Conservation (phyloP, 2,113 vertebrate genomes). For the Pseudorasbora parva region DNA sequence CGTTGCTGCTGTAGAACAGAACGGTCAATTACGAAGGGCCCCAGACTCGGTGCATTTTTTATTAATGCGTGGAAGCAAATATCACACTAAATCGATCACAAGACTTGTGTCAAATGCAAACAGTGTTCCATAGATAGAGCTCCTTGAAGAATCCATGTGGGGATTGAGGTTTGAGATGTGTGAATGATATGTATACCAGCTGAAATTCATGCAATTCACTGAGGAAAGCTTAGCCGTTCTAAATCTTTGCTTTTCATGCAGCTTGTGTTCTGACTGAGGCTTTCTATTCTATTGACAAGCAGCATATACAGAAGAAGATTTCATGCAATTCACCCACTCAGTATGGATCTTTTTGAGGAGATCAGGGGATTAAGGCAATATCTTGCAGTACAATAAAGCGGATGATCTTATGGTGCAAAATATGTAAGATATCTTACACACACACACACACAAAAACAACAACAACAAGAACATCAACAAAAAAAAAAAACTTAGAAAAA, state of each 20-base stretch:
- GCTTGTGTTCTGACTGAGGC: constrained; percentile 3
- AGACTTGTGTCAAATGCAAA: constrained; percentile 21
- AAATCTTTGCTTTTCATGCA: constrained; percentile 41
- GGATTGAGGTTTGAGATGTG: constrained; percentile 13
- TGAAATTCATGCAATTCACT: constrained; percentile 26
- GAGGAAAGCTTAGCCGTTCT: constrained; percentile 3
- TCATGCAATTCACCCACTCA: constrained; percentile 8
- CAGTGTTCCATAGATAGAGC: constrained; percentile 8
- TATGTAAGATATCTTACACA: not conserved
- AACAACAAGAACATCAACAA: no score
- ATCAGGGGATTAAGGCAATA: constrained; percentile 19
- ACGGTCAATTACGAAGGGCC: constrained; percentile 28
- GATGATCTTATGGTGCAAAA: not conserved
- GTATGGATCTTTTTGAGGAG: constrained; percentile 7
- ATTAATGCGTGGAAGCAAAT: constrained; percentile 25
- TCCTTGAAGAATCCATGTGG: constrained; percentile 14
- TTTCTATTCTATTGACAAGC: constrained; percentile 29
- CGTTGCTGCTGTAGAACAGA: constrained; percentile 29
- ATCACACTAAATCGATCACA: constrained; percentile 33
- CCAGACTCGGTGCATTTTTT: constrained; percentile 21
- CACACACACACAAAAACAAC: no score
- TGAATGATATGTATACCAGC: constrained; percentile 37
- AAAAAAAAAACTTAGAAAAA: not conserved
- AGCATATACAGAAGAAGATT: constrained; percentile 23
- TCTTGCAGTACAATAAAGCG: constrained; percentile 8